These are phyloP conservation scores for Origma solitaria DNA, from an alignment of 2,113 vertebrate species.

Conservation along the genomic window DNA sequence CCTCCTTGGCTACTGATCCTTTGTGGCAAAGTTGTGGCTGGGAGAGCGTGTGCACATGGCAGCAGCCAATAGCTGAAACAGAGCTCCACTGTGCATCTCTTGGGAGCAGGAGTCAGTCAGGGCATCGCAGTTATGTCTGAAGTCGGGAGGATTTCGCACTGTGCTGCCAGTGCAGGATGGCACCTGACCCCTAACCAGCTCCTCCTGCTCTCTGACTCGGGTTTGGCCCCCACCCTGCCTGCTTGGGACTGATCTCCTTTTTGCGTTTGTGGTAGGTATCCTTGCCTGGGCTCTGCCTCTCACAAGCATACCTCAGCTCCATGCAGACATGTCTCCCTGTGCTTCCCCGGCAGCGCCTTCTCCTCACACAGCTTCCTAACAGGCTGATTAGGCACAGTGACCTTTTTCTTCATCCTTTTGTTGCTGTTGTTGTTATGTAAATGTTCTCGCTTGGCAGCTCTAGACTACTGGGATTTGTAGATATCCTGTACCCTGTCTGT, in stretches of 20 bases:
- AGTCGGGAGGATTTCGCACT: fast-evolving
- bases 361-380: background rate
- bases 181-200: background rate
- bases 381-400: background rate
- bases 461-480: background rate
- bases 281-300: background rate
- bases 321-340: background rate
- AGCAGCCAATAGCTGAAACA: background rate
- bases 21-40: background rate
- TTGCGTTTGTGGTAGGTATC: background rate
- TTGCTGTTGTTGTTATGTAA: background rate
- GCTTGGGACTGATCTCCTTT: background rate
- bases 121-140: background rate
- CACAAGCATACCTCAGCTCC: background rate
- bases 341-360: background rate
- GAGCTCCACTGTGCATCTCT: background rate
- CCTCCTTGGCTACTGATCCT: background rate
- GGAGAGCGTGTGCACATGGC: fast-evolving
- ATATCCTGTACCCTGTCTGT: background rate
- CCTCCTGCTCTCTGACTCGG: background rate
- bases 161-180: background rate
- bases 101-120: background rate
- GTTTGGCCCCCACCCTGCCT: background rate
- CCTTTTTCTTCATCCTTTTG: background rate
- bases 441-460: background rate